Base-by-base conservation (phyloP, 2,113 vertebrate genomes). In the Oryzias celebensis region DNA sequence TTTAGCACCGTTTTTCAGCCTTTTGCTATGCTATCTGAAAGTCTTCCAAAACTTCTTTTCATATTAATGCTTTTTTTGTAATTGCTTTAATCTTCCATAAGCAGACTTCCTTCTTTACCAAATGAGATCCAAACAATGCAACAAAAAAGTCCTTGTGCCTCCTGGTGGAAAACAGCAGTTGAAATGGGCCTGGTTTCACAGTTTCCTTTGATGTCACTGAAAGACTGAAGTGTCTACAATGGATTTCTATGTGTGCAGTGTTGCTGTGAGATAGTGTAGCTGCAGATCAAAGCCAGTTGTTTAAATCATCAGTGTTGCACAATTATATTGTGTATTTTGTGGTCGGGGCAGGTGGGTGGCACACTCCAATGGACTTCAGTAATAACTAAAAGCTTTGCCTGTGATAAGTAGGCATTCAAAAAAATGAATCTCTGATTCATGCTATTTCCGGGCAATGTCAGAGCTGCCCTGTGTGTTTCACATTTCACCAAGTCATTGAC, bases 191-290 rank as follows among this genome's bases (percentile, higher is more conserved):
- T 65, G 44, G 62, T 46, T 58, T 75, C 60, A 62, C 68, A 83
- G 81, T 71, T 84, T 75, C 68, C 79, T 72, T 71, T 82, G 52
- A 83, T 80, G 80, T 75, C 45, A 67, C 80, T 78, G 62, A 84
- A 82, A 75, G 55, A 75, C 72, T 58, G 48, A 64, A 77, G 73
- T 68, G 68, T 62, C 62, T 58, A 71, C 71, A 56, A 6, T 58
- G 68, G 81, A 66, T 81, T 77, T 76, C 43, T 66, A 43, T 45
- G 23, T 45, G 8, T 41, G 49, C 48, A 4, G 17, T 62, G 56
- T 65, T 77, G 80, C 24, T 57, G 52, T 77, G 47, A 55, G 69
- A 71, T 61, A 66, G 14, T 68, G 18, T 20, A 55, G 53, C 51
- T 31, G 22, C 64, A 64, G 43, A 58, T 52, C 54, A 42, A 24